phyloP scores from a whole-genome alignment of 1,140 invertebrate species.

The Bombus consobrinus region DNA sequence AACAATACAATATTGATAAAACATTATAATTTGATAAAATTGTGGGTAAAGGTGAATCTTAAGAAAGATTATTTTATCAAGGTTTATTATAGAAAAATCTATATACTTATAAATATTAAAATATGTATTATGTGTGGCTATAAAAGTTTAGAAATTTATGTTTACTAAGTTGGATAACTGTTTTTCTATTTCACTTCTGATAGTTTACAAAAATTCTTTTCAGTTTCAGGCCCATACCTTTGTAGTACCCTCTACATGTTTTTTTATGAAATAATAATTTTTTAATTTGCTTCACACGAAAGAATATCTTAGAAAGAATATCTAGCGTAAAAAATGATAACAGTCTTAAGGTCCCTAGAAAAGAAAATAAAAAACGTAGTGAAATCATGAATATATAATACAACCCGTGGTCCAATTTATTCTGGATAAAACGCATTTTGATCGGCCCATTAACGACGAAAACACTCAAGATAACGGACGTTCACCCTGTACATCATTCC shows the following conservation, averaged over 20 bases:
- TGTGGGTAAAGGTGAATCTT: neutral
- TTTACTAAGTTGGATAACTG: neutral
- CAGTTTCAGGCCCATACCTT: neutral
- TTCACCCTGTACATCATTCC: neutral
- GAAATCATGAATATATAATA: neutral
- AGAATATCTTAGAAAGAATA: neutral
- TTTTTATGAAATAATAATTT: neutral
- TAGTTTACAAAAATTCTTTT: neutral
- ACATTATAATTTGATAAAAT: neutral
- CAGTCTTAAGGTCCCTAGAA: neutral
- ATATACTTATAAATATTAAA: too few relatives aligned
- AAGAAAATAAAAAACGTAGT: neutral
- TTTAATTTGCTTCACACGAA: neutral
- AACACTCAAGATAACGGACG: neutral
- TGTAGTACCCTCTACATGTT: neutral
- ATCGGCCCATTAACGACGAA: conserved; percentile 3
- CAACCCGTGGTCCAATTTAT: neutral
- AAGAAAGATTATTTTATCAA: neutral
- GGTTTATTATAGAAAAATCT: too few relatives aligned
- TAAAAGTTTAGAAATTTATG: neutral
- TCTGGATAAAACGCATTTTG: conserved; percentile 2
- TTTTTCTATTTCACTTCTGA: neutral
- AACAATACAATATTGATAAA: too few relatives aligned
- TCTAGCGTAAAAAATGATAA: neutral
- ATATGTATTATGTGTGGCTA: too few relatives aligned